Evolutionary conservation across 2,113 vertebrate genomes (phyloP).

Genomic region (Plectropomus leopardus): DNA sequence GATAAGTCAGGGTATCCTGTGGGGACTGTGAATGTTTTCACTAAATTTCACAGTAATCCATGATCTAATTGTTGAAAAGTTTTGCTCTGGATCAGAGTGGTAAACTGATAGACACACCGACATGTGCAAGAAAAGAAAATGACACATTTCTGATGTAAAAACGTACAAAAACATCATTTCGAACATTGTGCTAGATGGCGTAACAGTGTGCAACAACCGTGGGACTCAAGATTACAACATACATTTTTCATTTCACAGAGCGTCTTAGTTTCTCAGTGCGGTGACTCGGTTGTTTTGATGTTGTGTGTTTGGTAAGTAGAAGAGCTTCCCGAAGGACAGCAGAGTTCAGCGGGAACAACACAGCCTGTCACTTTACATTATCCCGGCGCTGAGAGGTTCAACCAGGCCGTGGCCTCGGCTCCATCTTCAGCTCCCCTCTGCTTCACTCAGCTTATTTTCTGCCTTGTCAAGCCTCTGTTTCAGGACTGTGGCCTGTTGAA

Average conservation of each 20-base stretch:
- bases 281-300: constrained; percentile 28
- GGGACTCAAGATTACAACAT: constrained; percentile 5
- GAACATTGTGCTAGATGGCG: background rate
- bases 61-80: background rate
- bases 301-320: constrained; percentile 42
- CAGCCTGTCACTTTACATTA: constrained; percentile 62
- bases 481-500: background rate
- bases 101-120: background rate
- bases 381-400: background rate
- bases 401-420: constrained; percentile 12
- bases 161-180: background rate
- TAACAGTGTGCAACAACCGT: background rate
- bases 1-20: too few species aligned
- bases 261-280: constrained; percentile 10
- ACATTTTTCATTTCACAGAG: constrained; percentile 10
- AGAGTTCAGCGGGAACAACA: constrained; percentile 41
- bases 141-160: background rate
- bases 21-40: background rate
- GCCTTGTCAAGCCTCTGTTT: background rate
- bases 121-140: background rate
- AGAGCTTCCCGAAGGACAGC: constrained; percentile 45
- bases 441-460: background rate
- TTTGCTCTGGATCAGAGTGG: background rate
- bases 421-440: background rate
- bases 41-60: background rate